phyloP scores from a whole-genome alignment of 2,888 invertebrate genomes.

The Hydrotaea cyrtoneurina region DNA sequence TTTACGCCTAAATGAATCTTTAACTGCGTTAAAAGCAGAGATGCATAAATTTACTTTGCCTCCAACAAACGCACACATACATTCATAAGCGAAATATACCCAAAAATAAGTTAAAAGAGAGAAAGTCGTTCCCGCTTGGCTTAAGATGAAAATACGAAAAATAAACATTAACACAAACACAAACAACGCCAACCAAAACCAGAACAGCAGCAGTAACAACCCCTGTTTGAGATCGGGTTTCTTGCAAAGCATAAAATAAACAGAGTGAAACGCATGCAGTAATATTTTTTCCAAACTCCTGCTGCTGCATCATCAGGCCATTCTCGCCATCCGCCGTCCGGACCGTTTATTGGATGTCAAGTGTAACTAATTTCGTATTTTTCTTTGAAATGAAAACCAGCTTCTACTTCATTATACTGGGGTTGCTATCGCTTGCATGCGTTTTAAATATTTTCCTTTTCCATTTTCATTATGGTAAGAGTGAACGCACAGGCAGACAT shows the following conservation, averaged over 20 bases:
- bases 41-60: slow-evolving; percentile 38
- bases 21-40: slow-evolving; percentile 48
- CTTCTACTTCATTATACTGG: background rate
- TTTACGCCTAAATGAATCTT: slow-evolving; percentile 51
- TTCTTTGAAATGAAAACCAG: slow-evolving; percentile 11
- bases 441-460: background rate
- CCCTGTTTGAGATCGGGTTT: background rate
- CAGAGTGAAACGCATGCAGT: background rate
- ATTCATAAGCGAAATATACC: background rate
- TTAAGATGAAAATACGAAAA: background rate
- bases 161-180: slow-evolving; percentile 4
- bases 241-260: no score
- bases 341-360: slow-evolving; percentile 28
- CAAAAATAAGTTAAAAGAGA: background rate
- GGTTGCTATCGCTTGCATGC: background rate
- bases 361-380: slow-evolving; percentile 45
- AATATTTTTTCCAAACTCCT: background rate
- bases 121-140: slow-evolving; percentile 4
- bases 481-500: background rate
- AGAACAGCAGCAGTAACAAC: background rate
- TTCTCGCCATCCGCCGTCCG: background rate
- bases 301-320: background rate
- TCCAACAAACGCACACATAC: background rate
- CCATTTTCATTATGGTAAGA: background rate
- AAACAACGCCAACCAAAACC: background rate